These are phyloP conservation scores for Taenaris catops DNA, from an alignment of 2,888 invertebrate genomes.

Conservation along the genomic window DNA sequence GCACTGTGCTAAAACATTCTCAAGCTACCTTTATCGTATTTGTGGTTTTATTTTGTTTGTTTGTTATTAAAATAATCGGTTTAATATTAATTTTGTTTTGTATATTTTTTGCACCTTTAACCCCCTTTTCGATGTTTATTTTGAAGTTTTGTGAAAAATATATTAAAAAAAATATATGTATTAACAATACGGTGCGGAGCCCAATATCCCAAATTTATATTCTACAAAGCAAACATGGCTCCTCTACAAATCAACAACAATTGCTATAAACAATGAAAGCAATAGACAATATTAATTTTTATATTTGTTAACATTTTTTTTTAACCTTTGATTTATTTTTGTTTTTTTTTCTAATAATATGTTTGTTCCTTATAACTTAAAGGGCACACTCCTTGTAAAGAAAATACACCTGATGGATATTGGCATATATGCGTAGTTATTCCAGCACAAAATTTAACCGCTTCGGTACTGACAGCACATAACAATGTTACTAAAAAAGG, in stretches of 20 bases:
- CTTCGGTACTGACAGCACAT: slow-evolving; percentile 23
- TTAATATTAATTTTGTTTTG: slow-evolving; percentile 28
- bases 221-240: no score
- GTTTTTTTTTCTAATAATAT: slow-evolving; percentile 11
- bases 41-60: slow-evolving; percentile 36
- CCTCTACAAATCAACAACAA: no score
- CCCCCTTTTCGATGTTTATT: slow-evolving; percentile 20
- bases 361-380: slow-evolving; percentile 18
- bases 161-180: slow-evolving; percentile 11
- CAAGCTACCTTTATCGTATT: slow-evolving; percentile 61
- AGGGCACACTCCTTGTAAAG: slow-evolving; percentile 28
- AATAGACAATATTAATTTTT: neutral
- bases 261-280: no score
- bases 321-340: slow-evolving; percentile 7
- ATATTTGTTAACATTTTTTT: slow-evolving; percentile 5
- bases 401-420: slow-evolving; percentile 28
- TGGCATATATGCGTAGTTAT: slow-evolving; percentile 26
- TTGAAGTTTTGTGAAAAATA: no score
- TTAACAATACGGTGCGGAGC: slow-evolving; percentile 27
- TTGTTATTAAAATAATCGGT: no score
- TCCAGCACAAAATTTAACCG: slow-evolving; percentile 27
- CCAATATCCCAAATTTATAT: neutral
- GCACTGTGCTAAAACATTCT: slow-evolving; percentile 65
- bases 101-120: slow-evolving; percentile 25
- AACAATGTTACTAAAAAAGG: slow-evolving; percentile 8